Evolutionary conservation across 2,113 vertebrate species (phyloP), one percentile per base, ranked within the genome.

Genomic region (Rhinopithecus roxellana): DNA sequence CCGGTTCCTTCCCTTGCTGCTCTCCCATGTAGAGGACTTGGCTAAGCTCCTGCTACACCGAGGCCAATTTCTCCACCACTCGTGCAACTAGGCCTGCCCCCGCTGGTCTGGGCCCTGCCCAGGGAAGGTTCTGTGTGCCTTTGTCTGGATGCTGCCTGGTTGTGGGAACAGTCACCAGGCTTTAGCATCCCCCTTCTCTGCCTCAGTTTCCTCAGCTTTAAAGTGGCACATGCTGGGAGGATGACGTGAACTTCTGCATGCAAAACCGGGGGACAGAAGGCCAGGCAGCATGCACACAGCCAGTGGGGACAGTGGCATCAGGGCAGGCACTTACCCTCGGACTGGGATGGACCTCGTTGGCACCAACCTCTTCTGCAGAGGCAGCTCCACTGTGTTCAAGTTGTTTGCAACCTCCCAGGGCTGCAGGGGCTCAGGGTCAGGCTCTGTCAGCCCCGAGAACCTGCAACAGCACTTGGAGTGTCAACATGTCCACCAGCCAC

Each of bases 281-380:
- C 80, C 32, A 22, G 81, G 30, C 5, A 48, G 67, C 12, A 0
- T 2, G 32, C 1, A 18, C 2, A 45, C 3, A 50, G 59, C 8
- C n/a, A 12, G 43, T 1, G 25, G 55, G 48, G 3, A 5, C 7
- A 16, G 48, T 20, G 11, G 12, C 40, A 30, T 64, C 61, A 64
- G 27, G 57, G 6, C 7, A 4, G 45, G 50, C 1, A 93, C 98
- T 96, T 75, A 98, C 98, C 97, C 95, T 82, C 59, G 89, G 17
- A 77, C 16, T 1, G 98, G 98, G 52, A 98, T 97, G 94, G 97
- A 98, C 69, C 93, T 72, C 0, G 88, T 96, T 2, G 97, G 97
- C 32, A 97, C 87, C 79, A 98, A 14, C 1, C 1, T 83, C 96
- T 85, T 97, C 59, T 97, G 97, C 48, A 94, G 50, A 35, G 83